Percentiles rank a stretch among this genome's conserved stretches.
Evolutionary conservation across 2,797 vertebrate species (phyloP).

Genomic region (Dryobates pubescens): DNA sequence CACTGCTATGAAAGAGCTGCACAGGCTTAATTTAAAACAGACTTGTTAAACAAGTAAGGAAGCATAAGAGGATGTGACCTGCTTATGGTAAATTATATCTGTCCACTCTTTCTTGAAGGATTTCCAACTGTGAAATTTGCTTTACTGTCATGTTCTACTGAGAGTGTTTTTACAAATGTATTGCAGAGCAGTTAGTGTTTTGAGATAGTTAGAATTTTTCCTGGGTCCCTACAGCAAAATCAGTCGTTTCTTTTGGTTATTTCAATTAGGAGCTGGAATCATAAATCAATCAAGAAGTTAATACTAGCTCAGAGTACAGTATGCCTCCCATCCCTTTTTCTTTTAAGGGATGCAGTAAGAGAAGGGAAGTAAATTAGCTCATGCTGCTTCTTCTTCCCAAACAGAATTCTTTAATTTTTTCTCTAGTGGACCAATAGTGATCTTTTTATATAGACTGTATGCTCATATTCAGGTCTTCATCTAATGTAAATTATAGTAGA

Average conservation of each 20-base stretch:
- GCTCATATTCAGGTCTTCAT: background rate
- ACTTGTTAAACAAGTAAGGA: background rate
- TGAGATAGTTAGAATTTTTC: background rate
- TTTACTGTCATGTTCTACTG: background rate
- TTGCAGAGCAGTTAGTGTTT: background rate
- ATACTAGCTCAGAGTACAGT: background rate
- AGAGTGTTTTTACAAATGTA: background rate
- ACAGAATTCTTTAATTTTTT: background rate
- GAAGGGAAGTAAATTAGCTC: background rate
- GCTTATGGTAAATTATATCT: background rate
- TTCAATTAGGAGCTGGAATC: background rate
- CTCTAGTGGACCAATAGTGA: background rate
- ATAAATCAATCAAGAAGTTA: background rate
- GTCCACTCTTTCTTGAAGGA: background rate
- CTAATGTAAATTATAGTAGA: background rate
- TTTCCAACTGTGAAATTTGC: background rate
- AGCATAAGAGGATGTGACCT: background rate
- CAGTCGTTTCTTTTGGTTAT: background rate
- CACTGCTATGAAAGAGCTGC: background rate
- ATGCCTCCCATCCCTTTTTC: background rate
- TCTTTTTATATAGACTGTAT: background rate
- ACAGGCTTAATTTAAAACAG: conserved; percentile 4
- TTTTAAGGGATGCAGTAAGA: background rate
- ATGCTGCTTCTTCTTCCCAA: background rate
- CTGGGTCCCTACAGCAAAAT: background rate